A percentile compares a stretch with the other conserved stretches of the same genome.
Conservation (phyloP, 2,888 invertebrate species). For the Zonitis immaculata region DNA sequence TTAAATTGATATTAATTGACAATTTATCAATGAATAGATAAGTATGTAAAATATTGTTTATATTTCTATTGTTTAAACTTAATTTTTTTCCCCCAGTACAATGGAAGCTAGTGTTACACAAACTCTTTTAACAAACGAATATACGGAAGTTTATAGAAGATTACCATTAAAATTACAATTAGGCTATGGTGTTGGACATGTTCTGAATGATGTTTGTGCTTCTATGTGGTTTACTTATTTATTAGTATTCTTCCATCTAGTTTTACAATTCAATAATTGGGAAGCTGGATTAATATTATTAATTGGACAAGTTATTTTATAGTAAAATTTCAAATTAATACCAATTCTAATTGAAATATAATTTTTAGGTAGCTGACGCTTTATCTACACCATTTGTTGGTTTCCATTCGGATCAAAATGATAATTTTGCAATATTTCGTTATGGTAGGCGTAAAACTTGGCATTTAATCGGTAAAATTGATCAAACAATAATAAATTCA, state of each 20-base stretch:
- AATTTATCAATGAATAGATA: no score
- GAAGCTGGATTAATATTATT: conserved; percentile 66
- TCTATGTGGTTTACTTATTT: conserved; percentile 95
- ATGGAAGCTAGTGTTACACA: conserved; percentile 32
- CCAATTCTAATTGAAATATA: neutral
- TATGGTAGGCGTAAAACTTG: conserved; percentile 83
- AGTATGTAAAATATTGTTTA: neutral
- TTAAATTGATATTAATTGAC: no score
- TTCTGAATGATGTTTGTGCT: conserved; percentile 89
- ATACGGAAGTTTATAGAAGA: conserved; percentile 50
- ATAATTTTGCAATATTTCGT: conserved; percentile 59
- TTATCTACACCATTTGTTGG: conserved; percentile 86
- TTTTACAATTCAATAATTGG: conserved; percentile 55
- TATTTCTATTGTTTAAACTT: neutral
- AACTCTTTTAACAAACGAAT: conserved; percentile 42
- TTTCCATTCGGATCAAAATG: conserved; percentile 70
- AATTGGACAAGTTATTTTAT: conserved; percentile 69
- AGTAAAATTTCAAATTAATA: conserved; percentile 49
- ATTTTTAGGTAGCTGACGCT: conserved; percentile 72
- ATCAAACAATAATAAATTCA: no score
- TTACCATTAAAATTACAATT: conserved; percentile 49
- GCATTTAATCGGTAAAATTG: conserved; percentile 86
- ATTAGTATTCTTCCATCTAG: conserved; percentile 71
- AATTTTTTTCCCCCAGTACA: conserved; percentile 4
- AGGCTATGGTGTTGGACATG: conserved; percentile 76